Conservation (phyloP, 30 jellyfish, hydroid and myxozoan species). For the Catostylus mosaicus region DNA sequence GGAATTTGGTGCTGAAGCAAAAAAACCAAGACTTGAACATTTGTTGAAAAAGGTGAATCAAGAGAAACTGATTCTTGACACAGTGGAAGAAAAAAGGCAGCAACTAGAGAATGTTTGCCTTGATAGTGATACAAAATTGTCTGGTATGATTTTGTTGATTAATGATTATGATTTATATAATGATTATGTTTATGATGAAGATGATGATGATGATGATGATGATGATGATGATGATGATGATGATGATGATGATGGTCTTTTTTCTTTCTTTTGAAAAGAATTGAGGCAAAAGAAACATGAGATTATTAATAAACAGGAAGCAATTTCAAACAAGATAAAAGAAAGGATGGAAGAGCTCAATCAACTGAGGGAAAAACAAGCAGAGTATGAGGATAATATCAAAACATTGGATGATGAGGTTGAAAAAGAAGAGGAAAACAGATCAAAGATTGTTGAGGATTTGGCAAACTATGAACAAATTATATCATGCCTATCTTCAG, state of each 20-base stretch:
- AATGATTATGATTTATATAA: no score
- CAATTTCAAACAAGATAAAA: slow-evolving; percentile 1
- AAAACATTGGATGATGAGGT: neutral
- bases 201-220: no score
- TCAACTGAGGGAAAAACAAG: neutral
- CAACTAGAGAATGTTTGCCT: slow-evolving; percentile 19
- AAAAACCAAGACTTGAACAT: slow-evolving; percentile 5
- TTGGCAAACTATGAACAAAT: slow-evolving; percentile 14
- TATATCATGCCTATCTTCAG: neutral
- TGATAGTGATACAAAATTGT: neutral
- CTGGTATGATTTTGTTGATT: neutral
- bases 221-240: no score
- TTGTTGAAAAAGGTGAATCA: slow-evolving; percentile 20
- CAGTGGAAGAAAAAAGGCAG: slow-evolving; percentile 22
- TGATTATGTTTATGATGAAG: no score
- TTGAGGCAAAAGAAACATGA: neutral
- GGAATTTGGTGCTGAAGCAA: neutral
- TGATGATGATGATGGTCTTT: neutral
- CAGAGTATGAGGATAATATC: neutral
- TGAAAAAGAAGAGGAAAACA: slow-evolving; percentile 6
- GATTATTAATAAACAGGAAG: neutral
- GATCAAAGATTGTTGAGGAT: neutral
- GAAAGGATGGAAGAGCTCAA: slow-evolving; percentile 17
- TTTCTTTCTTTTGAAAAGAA: neutral
- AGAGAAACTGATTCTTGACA: neutral